Evolutionary conservation across 2,888 invertebrate genomes (phyloP), one percentile per base, ranked within the genome.

Genomic region (Nebria salina): DNA sequence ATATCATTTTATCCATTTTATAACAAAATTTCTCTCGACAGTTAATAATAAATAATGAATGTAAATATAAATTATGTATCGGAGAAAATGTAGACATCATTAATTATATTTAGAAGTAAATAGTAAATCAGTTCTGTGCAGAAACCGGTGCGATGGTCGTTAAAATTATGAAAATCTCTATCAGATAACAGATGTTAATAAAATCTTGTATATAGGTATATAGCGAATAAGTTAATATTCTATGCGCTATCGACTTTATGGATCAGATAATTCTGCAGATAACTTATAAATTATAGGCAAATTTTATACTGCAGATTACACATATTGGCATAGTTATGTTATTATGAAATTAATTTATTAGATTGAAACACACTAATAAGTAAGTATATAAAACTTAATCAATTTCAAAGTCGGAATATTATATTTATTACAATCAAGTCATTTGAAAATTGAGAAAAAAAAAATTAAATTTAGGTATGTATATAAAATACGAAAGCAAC

Each of bases 131-230:
- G 43, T 77, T 77, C 76, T 66, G 15, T n/a, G 66, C 25, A 72
- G 54, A 70, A 77, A 34, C 34, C 34, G 34, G 34, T 34, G 34
- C 34, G 34, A 70, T 72, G 43, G 43, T 54, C 72, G 72, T 70
- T 68, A 42, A 76, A 66, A 77, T 77, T 77, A 77, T 77, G 77
- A 77, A 77, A 77, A 77, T 77, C 77, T 68, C 20, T 72, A 77
- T 77, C 77, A 77, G 77, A 77, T 77, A 77, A 77, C 54, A 72
- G 41, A 54, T 25, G 72, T 20, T 66, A 68, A 76, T 34, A 76
- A 77, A 34, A 34, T 34, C 34, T 34, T 15, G 25, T n/a, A 66
- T 66, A 72, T 6, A 26, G 25, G 25, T n/a, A 66, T 66, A 72
- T 6, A 26, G 25, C 34, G 72, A 77, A 77, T 77, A 72, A 77